Base-by-base conservation (phyloP, 2,797 vertebrate species). In the Netta rufina region DNA sequence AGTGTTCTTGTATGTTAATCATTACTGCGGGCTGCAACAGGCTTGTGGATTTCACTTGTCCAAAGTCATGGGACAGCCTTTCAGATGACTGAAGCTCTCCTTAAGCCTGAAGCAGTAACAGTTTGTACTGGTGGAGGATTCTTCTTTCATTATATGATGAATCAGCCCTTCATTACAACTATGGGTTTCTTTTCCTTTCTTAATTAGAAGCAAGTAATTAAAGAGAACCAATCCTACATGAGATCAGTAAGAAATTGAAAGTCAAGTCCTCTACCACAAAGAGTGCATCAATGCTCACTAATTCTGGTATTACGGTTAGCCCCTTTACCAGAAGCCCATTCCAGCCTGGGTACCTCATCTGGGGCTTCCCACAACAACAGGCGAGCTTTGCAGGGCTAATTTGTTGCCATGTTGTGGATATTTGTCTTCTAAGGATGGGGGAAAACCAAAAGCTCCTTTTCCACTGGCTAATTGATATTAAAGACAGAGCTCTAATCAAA, bases 301-400 rank as follows among this genome's bases (percentile, higher is more conserved):
- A 69, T 18, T 11, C 27, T 14, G 24, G 30, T 54, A 41, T 36
- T 49, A 60, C 8, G 13, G 51, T 43, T 27, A 84, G 22, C 49
- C 90, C 33, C 33, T 57, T 90, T 79, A 45, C 49, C 43, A 87
- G 76, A 70, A 5, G 22, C 25, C 25, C 47, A 6, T 49, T 49
- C 38, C 43, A 64, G 19, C 11, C n/a, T 6, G 4, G 13, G 45
- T 75, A 58, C 25, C 22, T 73, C 38, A 27, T 36, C 32, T 38
- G 53, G n/a, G 38, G 36, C 24, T 81, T 74, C n/a, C 28, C 54
- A 54, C 62, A 72, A 14, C 25, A 39, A 54, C 16, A 43, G 45
- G 39, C 0, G 0, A 78, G 20, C 25, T 71, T 28, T 22, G 11
- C 0, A 0, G 19, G 15, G 5, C 11, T 70, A 41, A 24, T 24